phyloP scores from a whole-genome alignment of 2,113 vertebrate species.

The Stigmatopora nigra region DNA sequence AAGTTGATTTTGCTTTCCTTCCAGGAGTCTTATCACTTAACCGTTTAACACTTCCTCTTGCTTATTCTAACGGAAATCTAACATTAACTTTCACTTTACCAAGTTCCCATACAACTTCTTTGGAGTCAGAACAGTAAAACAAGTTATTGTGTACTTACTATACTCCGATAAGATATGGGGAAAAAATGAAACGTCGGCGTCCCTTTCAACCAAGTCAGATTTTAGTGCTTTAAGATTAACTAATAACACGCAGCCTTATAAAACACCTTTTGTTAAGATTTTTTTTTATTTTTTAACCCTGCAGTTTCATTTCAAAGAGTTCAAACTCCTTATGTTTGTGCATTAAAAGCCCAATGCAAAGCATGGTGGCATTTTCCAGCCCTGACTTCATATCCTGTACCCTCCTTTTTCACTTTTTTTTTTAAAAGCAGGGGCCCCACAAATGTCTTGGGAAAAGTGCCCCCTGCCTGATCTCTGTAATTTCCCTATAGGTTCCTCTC shows the following conservation, averaged over 20 bases:
- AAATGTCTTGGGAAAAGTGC: conserved; percentile 19
- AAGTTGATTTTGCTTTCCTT: neutral
- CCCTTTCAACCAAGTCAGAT: conserved; percentile 4
- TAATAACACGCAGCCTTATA: neutral
- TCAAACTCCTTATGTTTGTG: conserved; percentile 30
- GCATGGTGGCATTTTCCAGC: conserved; percentile 49
- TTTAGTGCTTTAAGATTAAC: conserved; percentile 5
- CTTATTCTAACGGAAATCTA: neutral
- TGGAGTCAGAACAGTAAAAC: conserved; percentile 12
- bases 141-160: conserved; percentile 15
- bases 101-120: conserved; percentile 31
- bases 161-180: conserved; percentile 34
- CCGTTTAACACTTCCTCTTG: neutral
- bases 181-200: conserved; percentile 22
- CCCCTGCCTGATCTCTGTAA: conserved; percentile 40
- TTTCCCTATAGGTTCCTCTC: conserved; percentile 49
- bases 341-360: conserved; percentile 35
- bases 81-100: neutral
- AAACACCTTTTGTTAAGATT: too few relatives aligned
- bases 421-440: conserved; percentile 34
- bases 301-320: conserved; percentile 23
- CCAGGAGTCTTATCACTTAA: neutral
- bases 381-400: conserved; percentile 58
- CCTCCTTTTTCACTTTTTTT: conserved; percentile 43
- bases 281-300: neutral